These are phyloP conservation scores for Brachionus plicatilis DNA, from an alignment of 1,140 invertebrate species.

Conservation along the genomic window DNA sequence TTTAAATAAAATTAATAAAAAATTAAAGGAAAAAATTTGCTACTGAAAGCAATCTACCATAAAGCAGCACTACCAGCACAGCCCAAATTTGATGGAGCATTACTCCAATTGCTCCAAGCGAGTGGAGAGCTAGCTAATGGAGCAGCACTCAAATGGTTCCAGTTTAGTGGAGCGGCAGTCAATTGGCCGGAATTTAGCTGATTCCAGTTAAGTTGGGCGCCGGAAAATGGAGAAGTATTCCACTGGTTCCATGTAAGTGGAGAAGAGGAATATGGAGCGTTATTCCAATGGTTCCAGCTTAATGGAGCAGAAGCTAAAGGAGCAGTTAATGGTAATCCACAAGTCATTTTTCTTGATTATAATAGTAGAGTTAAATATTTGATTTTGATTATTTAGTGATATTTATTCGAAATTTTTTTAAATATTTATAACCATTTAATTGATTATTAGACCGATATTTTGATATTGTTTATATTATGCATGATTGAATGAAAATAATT, in stretches of 20 bases:
- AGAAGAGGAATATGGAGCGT: background rate
- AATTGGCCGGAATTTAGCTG: background rate
- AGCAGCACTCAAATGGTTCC: background rate
- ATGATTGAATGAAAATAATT: background rate
- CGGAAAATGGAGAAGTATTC: background rate
- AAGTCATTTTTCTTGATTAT: background rate
- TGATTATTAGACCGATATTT: background rate
- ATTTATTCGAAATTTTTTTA: background rate
- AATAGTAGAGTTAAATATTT: background rate
- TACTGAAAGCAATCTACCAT: too few species aligned
- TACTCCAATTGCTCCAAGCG: too few species aligned
- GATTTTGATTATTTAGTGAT: background rate
- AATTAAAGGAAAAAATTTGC: too few species aligned
- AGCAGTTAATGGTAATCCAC: background rate
- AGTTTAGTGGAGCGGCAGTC: background rate
- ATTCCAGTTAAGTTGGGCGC: background rate
- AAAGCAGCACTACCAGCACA: too few species aligned
- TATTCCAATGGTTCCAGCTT: background rate
- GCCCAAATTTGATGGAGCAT: too few species aligned
- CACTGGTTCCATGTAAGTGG: background rate
- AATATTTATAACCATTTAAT: background rate
- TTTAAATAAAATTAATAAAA: too few species aligned
- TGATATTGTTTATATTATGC: background rate
- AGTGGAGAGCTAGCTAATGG: background rate
- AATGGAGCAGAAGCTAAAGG: background rate